Conservation (phyloP, 1,140 invertebrate genomes). For the Drosophila nebulosa region DNA sequence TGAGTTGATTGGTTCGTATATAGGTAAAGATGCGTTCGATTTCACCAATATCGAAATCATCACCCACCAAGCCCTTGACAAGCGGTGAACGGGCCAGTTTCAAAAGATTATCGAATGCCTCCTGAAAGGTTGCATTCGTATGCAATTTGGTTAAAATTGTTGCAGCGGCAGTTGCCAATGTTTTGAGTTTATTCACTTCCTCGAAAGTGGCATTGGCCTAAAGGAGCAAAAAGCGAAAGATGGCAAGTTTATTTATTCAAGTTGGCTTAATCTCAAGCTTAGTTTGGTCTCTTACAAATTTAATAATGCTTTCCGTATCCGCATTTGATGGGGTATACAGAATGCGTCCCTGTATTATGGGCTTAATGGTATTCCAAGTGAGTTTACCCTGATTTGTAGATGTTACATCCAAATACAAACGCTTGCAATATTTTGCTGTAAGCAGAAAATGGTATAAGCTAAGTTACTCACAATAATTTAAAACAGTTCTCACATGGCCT, state of each 20-base stretch:
- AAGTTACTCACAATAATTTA: neutral
- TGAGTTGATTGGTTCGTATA: conserved; percentile 60
- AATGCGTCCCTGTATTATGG: conserved; percentile 85
- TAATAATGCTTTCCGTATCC: conserved; percentile 82
- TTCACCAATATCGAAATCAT: conserved; percentile 62
- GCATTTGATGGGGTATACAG: conserved; percentile 83
- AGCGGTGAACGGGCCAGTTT: conserved; percentile 74
- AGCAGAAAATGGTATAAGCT: neutral
- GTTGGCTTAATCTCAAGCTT: neutral
- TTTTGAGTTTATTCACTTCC: conserved; percentile 82
- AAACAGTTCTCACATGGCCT: conserved; percentile 39
- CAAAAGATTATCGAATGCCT: conserved; percentile 63
- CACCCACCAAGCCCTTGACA: conserved; percentile 66
- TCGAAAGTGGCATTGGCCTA: conserved; percentile 84
- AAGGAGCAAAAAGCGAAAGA: neutral
- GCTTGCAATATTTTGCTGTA: conserved; percentile 84
- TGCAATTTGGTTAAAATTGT: conserved; percentile 57
- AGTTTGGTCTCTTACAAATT: conserved; percentile 76
- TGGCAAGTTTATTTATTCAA: neutral
- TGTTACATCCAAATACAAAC: conserved; percentile 84
- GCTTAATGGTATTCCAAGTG: conserved; percentile 86
- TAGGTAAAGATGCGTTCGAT: conserved; percentile 54
- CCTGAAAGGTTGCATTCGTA: conserved; percentile 58
- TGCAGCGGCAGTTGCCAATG: conserved; percentile 40
- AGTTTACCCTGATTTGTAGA: conserved; percentile 85